Base-by-base conservation (phyloP, 35 echinoderm and acorn worm genomes). In the Amphiura filiformis region DNA sequence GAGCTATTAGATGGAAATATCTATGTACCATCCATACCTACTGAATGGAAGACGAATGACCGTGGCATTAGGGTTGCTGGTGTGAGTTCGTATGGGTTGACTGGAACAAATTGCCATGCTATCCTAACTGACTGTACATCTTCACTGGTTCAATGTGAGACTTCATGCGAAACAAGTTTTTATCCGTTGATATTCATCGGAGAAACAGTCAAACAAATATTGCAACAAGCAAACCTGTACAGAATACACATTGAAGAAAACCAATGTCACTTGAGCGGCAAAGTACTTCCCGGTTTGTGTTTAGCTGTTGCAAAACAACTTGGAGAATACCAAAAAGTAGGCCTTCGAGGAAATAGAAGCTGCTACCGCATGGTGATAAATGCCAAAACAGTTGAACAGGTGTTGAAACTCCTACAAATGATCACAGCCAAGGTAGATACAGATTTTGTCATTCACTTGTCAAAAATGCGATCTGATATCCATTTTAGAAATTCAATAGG, bases 341-440 rank as follows among this genome's bases (percentile, higher is more conserved):
- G n/a, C n/a, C n/a, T n/a, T n/a, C n/a, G n/a, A n/a, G n/a, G n/a
- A n/a, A n/a, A n/a, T n/a, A n/a, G n/a, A n/a, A n/a, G n/a, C 28
- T 35, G 78, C 38, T 80, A 32, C 13, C 78, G 78, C 78, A 80
- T 80, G 78, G 78, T 80, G 1, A 13, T 80, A 80, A 39, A 80
- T 80, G 78, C 78, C 17, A 80, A 39, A 80, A 80, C 17, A 5
- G 35, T 3, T 3, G 15, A 1, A 1, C 78, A 80, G 31, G 2
- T 80, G 78, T 80, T 80, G 30, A 80, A 80, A 34, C 30, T 80
- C n/a, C 35, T 80, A 36, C 13, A 36, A 12, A 80, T 36, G 78
- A 36, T 80, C 78, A 13, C 78, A 3, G 26, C 3, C 78, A 34
- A 13, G 3, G 78, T 35, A 80, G 38, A 80, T 80, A 31, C 17